Conservation (phyloP, 92 coral and sea anemone genomes). For the Parazoanthus atlanticus region DNA sequence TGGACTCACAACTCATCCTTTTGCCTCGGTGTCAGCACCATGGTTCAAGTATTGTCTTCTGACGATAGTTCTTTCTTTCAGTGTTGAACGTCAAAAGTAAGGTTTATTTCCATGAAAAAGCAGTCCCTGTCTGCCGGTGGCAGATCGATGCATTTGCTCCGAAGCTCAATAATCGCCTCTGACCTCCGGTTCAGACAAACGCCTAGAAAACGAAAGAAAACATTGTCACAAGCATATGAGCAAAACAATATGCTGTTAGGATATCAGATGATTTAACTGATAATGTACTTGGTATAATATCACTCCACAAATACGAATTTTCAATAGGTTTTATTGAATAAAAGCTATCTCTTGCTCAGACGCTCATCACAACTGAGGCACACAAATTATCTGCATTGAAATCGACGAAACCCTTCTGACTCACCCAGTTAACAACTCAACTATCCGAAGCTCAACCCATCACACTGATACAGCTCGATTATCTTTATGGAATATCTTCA, state of each 20-base stretch:
- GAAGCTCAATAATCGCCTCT: conserved; percentile 20
- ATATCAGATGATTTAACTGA: conserved; percentile 22
- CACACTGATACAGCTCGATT: conserved; percentile 4
- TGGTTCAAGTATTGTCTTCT: conserved; percentile 61
- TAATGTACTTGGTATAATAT: conserved; percentile 30
- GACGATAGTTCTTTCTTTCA: conserved; percentile 42
- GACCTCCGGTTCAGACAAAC: conserved; percentile 45
- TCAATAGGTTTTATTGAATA: conserved; percentile 16
- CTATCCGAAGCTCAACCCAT: background rate
- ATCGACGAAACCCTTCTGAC: conserved; percentile 50
- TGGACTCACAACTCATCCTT: conserved; percentile 94
- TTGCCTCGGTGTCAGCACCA: conserved; percentile 98
- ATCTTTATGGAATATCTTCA: conserved; percentile 11
- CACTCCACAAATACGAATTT: conserved; percentile 13
- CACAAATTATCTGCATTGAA: conserved; percentile 19
- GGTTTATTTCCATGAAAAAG: conserved; percentile 57
- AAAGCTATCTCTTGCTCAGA: conserved; percentile 40
- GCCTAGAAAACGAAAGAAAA: conserved; percentile 41
- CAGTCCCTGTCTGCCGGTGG: conserved; percentile 60
- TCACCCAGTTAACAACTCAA: conserved; percentile 5
- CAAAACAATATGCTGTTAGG: conserved; percentile 14
- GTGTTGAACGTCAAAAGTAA: conserved; percentile 50
- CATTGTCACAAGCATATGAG: background rate
- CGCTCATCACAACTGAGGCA: conserved; percentile 33
- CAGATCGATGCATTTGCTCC: conserved; percentile 48